Evolutionary conservation across 2,113 vertebrate species (phyloP), one percentile per base, ranked within the genome.

Genomic region (Pithys albifrons): DNA sequence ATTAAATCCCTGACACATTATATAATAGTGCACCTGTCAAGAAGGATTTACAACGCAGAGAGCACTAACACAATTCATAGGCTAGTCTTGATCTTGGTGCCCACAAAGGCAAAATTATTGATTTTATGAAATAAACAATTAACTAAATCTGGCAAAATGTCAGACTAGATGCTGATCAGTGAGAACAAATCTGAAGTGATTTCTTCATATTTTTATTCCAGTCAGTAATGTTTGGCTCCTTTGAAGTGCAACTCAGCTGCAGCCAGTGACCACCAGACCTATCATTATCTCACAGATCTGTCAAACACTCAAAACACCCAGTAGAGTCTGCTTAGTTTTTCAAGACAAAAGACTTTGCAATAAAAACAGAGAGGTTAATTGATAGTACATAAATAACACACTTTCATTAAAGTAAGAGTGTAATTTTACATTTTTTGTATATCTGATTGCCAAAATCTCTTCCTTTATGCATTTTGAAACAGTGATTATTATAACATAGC

Each of bases 51-150:
- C 76, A 85, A 62, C 54, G 24, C 54, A 67, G 74, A 48, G 13
- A 89, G 17, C 19, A 59, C 19, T 71, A 75, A 52, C 0, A 7
- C 4, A 67, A 72, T 59, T 72, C 49, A 70, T 31, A 78, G 8
- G 24, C 39, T 59, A 58, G 33, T 39, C 72, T 83, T 93, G 74
- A 74, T 91, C 67, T 78, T 59, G 66, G 41, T 93, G 74, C 39
- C 55, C 74, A 85, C 62, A 75, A 85, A 79, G 23, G 7, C 67
- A 94, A 88, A 79, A 90, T 14, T 39, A 52, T 76, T 71, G 64
- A 85, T 88, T 95, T 95, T 52, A 77, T 52, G 12, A 64, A 83
- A 93, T 52, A 77, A 88, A n/a, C 54, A 80, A 95, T 90, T 83
- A 94, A 33, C 33, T 48, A 79, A 83, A 39, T n/a, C 71, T 79